Percentiles rank a stretch among this genome's conserved stretches.
These are phyloP conservation scores for Leucoraja ocellata DNA, from an alignment of 2,797 vertebrate species.

Conservation along the genomic window DNA sequence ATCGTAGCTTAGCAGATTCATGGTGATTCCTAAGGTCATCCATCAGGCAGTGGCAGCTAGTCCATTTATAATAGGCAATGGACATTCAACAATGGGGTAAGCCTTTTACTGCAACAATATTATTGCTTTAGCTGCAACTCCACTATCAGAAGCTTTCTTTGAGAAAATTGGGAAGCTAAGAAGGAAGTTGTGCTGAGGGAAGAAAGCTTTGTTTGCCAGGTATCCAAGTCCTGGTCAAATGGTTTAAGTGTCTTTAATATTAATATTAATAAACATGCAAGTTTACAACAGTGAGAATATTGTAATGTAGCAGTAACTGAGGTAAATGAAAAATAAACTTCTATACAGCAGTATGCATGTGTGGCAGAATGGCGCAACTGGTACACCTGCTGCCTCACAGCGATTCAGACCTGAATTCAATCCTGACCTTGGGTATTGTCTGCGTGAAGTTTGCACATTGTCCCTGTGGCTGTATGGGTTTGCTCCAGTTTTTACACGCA, in stretches of 20 bases:
- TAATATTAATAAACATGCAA: background rate
- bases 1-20: too few species aligned
- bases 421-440: too few species aligned
- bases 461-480: too few species aligned
- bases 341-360: background rate
- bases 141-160: background rate
- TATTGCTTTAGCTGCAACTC: too few species aligned
- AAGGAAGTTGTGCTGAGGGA: background rate
- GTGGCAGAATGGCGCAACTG: too few species aligned
- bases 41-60: background rate
- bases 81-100: background rate
- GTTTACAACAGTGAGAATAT: background rate
- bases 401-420: too few species aligned
- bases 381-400: too few species aligned
- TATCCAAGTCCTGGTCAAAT: background rate
- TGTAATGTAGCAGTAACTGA: background rate
- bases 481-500: too few species aligned
- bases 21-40: background rate
- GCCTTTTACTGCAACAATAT: background rate
- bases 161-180: background rate
- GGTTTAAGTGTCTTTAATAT: background rate
- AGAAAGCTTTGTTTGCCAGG: background rate
- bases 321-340: background rate
- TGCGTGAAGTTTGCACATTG: too few species aligned
- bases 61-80: background rate